These are phyloP conservation scores for Macrosiphum euphorbiae DNA, from an alignment of 2,888 invertebrate genomes.

Conservation along the genomic window DNA sequence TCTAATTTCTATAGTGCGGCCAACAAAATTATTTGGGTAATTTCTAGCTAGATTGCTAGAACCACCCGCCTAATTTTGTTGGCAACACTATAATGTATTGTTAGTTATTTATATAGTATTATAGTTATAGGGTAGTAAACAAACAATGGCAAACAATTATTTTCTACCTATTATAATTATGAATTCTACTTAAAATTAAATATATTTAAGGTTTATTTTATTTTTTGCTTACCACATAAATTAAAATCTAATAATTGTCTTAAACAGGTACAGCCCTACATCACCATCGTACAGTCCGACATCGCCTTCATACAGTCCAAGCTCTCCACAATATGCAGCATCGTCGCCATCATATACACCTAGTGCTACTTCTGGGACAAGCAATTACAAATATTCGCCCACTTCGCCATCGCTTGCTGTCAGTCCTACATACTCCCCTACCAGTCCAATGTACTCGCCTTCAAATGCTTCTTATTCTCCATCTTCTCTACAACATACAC, in stretches of 20 bases:
- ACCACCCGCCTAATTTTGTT: no score
- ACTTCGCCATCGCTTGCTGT: conserved; percentile 88
- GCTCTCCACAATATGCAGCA: conserved; percentile 75
- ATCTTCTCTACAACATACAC: conserved; percentile 47
- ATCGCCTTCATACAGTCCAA: conserved; percentile 79
- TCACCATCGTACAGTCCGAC: conserved; percentile 85
- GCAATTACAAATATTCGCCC: conserved; percentile 83
- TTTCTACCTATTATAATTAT: neutral
- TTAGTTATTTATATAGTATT: neutral
- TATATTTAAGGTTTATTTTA: neutral
- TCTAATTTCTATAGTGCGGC: no score
- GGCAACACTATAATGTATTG: neutral
- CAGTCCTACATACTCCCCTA: conserved; percentile 84
- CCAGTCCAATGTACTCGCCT: conserved; percentile 84
- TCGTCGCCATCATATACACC: conserved; percentile 73
- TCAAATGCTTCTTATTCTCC: conserved; percentile 77
- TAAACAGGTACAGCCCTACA: conserved; percentile 76
- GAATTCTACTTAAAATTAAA: neutral
- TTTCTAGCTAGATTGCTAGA: no score
- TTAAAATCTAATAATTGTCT: neutral
- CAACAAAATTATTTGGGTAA: no score
- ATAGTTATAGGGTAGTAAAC: neutral
- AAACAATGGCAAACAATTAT: neutral
- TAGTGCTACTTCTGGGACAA: conserved; percentile 69
- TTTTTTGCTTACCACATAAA: neutral